These are phyloP conservation scores for Pemphigus obesinymphae DNA, from an alignment of 1,140 invertebrate species.

Conservation along the genomic window DNA sequence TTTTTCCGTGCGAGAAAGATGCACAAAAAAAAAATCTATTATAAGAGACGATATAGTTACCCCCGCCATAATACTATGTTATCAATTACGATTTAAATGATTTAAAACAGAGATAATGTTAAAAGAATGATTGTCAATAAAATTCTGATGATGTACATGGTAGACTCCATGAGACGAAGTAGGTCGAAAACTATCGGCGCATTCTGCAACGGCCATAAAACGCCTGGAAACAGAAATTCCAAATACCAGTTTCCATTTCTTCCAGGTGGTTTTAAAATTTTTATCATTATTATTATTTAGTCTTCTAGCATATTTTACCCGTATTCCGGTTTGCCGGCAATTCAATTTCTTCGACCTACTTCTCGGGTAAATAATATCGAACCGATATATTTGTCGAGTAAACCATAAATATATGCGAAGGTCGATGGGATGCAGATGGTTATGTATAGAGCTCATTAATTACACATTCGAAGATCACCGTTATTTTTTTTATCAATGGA, in stretches of 20 bases:
- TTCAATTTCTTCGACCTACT: conserved; percentile 28
- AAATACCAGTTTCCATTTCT: conserved; percentile 4
- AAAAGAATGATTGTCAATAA: no score
- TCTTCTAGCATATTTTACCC: neutral
- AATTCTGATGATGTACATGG: neutral
- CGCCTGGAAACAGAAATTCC: neutral
- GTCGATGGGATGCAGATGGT: neutral
- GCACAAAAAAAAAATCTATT: neutral
- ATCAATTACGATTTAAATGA: no score
- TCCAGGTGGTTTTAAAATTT: conserved; percentile 3
- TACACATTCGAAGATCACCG: neutral
- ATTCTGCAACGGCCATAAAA: neutral
- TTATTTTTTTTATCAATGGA: neutral
- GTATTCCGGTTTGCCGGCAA: neutral
- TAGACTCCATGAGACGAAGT: neutral
- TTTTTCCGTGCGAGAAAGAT: no score
- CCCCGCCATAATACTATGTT: no score
- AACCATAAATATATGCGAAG: neutral
- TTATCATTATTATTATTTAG: no score
- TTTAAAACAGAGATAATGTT: no score
- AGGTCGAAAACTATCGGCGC: neutral
- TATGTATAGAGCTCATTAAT: neutral
- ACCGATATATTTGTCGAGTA: neutral
- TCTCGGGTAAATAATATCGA: no score
- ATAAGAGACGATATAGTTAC: no score